These are phyloP conservation scores for Tenthredo distinguenda DNA, from an alignment of 2,888 invertebrate species.

Conservation along the genomic window DNA sequence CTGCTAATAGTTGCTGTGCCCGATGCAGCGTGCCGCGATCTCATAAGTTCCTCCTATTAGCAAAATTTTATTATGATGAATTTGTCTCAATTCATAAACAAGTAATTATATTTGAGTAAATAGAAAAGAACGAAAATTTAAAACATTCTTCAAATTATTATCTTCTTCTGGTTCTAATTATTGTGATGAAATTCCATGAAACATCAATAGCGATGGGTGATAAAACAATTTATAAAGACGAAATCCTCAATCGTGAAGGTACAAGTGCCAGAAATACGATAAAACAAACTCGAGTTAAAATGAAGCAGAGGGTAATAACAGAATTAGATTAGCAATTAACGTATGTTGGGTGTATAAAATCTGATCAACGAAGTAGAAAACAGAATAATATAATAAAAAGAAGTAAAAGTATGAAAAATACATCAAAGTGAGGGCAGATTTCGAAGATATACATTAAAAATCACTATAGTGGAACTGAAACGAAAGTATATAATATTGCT, in stretches of 20 bases:
- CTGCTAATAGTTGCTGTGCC: constrained; percentile 65
- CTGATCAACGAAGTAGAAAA: not conserved
- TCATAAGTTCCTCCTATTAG: constrained; percentile 73
- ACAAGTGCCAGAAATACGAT: not conserved
- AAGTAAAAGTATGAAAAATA: not conserved
- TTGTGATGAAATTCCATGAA: not conserved
- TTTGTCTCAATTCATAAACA: not conserved
- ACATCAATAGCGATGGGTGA: not conserved
- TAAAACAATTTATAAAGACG: not conserved
- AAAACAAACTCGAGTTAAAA: not conserved
- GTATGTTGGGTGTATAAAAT: not conserved
- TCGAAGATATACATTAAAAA: not conserved
- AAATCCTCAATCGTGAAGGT: too few species aligned
- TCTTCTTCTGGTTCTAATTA: not conserved
- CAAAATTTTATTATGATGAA: constrained; percentile 18
- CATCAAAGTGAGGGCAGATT: not conserved
- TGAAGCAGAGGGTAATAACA: not conserved
- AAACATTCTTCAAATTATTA: not conserved
- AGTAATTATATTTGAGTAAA: not conserved
- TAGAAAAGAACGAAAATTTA: not conserved
- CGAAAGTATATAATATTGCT: not conserved
- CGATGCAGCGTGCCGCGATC: constrained; percentile 70
- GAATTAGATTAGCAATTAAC: not conserved
- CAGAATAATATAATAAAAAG: not conserved
- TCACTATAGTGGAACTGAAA: not conserved